phyloP scores from a whole-genome alignment of 2,113 vertebrate species.

The Euleptes europaea region DNA sequence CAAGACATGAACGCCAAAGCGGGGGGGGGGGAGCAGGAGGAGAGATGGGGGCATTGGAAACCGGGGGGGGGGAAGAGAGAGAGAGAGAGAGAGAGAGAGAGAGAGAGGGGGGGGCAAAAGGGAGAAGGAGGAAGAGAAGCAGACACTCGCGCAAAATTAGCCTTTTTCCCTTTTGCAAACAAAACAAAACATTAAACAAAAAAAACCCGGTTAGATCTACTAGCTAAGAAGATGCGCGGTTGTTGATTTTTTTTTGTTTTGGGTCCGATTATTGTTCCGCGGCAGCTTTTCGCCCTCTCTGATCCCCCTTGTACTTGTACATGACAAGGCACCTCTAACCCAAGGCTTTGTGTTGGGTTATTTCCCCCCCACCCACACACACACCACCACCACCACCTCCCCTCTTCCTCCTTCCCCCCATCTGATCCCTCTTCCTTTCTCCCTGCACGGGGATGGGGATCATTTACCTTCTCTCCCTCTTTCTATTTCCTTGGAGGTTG shows the following conservation, averaged over 20 bases:
- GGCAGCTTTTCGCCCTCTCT: conserved; percentile 68
- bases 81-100: too few species aligned
- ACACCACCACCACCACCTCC: conserved; percentile 18
- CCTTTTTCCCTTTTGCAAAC: conserved; percentile 20
- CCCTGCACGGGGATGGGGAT: conserved; percentile 67
- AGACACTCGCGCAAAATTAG: conserved; percentile 20
- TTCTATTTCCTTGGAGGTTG: conserved; percentile 69
- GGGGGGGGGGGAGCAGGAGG: conserved; percentile 18
- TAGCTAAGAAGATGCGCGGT: too few species aligned
- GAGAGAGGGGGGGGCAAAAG: too few species aligned
- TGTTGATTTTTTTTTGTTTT: too few species aligned
- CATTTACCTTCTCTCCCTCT: conserved; percentile 67
- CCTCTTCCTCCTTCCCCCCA: conserved; percentile 39
- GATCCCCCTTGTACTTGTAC: conserved; percentile 75
- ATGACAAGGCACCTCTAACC: conserved; percentile 88
- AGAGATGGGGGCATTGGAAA: conserved; percentile 30
- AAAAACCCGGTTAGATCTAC: conserved; percentile 18
- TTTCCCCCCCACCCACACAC: too few species aligned
- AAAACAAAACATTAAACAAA: neutral
- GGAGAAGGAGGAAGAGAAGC: conserved; percentile 26
- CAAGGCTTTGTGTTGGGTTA: conserved; percentile 84
- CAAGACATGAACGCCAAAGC: conserved; percentile 3
- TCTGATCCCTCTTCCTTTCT: conserved; percentile 62
- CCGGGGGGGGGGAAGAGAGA: conserved; percentile 9
- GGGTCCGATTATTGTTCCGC: conserved; percentile 48